A percentile compares a stretch with the other conserved stretches of the same genome.
These are phyloP conservation scores for Archivesica marissinica DNA, from an alignment of 1,140 invertebrate species.

Conservation along the genomic window DNA sequence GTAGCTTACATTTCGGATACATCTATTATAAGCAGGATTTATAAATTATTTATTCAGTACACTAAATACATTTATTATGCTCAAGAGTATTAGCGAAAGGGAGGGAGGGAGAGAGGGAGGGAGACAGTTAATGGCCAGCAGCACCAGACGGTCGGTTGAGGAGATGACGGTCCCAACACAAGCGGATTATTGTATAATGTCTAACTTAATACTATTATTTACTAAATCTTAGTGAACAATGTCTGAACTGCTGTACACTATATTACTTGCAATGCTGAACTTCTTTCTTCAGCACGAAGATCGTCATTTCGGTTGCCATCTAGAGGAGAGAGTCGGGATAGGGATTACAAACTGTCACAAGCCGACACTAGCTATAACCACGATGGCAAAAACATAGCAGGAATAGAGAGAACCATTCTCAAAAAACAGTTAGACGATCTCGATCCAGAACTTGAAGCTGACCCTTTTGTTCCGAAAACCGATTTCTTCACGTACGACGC, in stretches of 20 bases:
- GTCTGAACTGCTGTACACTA: neutral
- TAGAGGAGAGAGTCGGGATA: neutral
- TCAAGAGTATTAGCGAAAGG: too few species aligned
- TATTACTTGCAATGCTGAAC: neutral
- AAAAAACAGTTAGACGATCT: neutral
- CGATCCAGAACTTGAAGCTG: neutral
- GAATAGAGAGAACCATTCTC: neutral
- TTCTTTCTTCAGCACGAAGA: slow-evolving; percentile 31
- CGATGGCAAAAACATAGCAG: neutral
- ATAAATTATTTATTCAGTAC: too few species aligned
- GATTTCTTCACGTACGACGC: slow-evolving; percentile 39
- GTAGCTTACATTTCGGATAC: too few species aligned
- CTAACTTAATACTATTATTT: neutral
- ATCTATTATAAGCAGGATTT: too few species aligned
- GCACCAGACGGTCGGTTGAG: too few species aligned
- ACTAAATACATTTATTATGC: neutral
- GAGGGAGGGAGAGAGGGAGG: too few species aligned
- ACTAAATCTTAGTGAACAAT: neutral
- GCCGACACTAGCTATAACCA: neutral
- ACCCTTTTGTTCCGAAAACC: slow-evolving; percentile 47
- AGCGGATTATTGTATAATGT: too few species aligned
- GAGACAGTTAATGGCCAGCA: too few species aligned
- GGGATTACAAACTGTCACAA: neutral
- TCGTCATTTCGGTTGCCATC: slow-evolving; percentile 41
- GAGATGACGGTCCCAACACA: too few species aligned